Conservation (phyloP, 2,113 vertebrate species). For the Cebidichthys violaceus region DNA sequence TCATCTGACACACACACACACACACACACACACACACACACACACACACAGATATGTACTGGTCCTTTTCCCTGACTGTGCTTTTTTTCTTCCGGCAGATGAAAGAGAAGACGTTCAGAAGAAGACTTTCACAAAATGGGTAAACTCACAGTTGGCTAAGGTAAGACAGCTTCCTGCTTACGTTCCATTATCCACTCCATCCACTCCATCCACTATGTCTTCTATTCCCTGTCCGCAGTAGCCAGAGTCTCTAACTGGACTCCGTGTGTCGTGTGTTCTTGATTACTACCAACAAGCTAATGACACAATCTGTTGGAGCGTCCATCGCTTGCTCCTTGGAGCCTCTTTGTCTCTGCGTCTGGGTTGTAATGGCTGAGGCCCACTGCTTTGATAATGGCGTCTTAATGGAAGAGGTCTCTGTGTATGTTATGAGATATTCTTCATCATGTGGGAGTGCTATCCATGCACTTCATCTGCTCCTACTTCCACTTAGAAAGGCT, state of each 20-base stretch:
- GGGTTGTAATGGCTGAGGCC: not conserved
- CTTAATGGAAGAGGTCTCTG: not conserved
- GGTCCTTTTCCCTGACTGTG: conserved; percentile 11
- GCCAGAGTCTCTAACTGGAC: not conserved
- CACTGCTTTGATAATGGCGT: not conserved
- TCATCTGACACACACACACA: not conserved
- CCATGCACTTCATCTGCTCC: too few relatives aligned
- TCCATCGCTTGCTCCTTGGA: not conserved
- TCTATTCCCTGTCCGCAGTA: not conserved
- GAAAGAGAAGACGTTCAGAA: conserved; percentile 99
- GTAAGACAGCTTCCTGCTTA: conserved; percentile 79
- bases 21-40: not conserved
- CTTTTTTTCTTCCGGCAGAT: conserved; percentile 83
- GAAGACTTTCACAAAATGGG: conserved; percentile 99
- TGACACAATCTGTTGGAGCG: not conserved
- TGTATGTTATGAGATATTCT: not conserved
- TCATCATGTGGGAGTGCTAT: not conserved
- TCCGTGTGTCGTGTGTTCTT: not conserved
- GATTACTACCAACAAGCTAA: not conserved
- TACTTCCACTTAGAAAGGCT: too few relatives aligned
- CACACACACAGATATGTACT: not conserved
- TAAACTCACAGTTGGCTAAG: conserved; percentile 97
- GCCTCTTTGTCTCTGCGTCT: not conserved
- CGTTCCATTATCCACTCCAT: not conserved
- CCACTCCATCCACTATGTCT: not conserved